Evolutionary conservation across 2,888 invertebrate species (phyloP), one percentile per base, ranked within the genome.

Genomic region (Dicyrtoma fusca): DNA sequence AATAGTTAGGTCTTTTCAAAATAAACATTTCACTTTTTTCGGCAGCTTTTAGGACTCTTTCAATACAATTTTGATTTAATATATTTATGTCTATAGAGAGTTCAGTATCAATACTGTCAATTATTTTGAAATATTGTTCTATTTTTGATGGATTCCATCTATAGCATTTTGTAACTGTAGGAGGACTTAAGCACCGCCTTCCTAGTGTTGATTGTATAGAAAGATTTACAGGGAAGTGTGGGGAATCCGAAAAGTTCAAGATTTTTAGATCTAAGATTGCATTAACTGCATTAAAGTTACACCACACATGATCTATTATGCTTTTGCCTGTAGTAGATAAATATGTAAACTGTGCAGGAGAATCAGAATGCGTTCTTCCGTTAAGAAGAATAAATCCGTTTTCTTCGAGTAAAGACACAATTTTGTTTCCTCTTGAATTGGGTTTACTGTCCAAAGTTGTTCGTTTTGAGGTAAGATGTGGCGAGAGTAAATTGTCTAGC

Each of bases 321-420:
- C 21, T 21, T 55, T 55, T 17, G 3, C 55, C 55, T 3, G 11
- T 5, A 4, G 2, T 19, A 6, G 19, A 5, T 5, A 55, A 3
- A 17, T 5, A 55, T 19, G 55, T 19, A 11, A 17, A 55, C 6
- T 55, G 6, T 5, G 55, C 55, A 55, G 21, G 17, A 21, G n/a
- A 19, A 11, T 55, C 55, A 19, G 55, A 55, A 19, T 55, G n/a
- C 5, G 19, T 19, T 55, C 55, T 55, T 55, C 55, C 55, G 19
- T 55, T 55, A 19, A 55, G 11, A 55, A 55, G 19, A 13, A 55
- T 21, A 5, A 55, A 17, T 21, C 19, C n/a, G 5, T 55, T 17
- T 55, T 17, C 2, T 19, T 55, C 19, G 11, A 55, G 6, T 34
- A 3, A 34, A 3, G 34, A 8, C 34, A n/a, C n/a, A n/a, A n/a